Percentiles rank a stretch among this genome's conserved stretches.
These are phyloP conservation scores for Catagonus wagneri DNA, from an alignment of 2,113 vertebrate species.

Conservation along the genomic window DNA sequence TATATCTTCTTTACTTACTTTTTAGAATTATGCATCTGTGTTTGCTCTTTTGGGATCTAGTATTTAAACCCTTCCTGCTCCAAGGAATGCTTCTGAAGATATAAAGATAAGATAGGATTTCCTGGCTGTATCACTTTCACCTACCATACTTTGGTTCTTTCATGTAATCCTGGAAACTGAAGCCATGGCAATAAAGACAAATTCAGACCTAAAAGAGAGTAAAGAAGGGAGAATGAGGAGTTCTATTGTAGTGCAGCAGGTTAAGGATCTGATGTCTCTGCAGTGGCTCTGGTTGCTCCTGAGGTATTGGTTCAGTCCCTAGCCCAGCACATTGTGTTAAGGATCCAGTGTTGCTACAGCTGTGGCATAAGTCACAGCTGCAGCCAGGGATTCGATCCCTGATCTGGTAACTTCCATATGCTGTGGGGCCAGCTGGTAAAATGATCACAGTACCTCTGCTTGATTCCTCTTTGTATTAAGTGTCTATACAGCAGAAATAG, in stretches of 20 bases:
- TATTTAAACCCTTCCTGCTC: neutral
- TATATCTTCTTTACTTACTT: neutral
- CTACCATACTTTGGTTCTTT: neutral
- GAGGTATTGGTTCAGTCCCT: no score
- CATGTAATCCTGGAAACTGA: neutral
- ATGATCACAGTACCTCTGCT: neutral
- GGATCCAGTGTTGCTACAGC: no score
- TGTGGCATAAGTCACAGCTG: no score
- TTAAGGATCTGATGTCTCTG: no score
- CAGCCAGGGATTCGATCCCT: no score
- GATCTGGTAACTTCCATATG: no score
- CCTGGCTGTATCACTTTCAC: neutral
- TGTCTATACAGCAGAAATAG: neutral
- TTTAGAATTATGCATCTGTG: neutral
- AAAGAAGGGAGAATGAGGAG: neutral
- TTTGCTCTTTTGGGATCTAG: neutral
- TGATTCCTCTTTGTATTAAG: neutral
- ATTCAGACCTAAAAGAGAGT: neutral
- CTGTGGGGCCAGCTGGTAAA: neutral
- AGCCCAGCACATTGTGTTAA: no score
- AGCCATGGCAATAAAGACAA: neutral
- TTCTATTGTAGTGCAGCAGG: no score
- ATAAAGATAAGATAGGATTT: neutral
- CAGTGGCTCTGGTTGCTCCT: no score
- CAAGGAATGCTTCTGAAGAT: neutral